These are phyloP conservation scores for Cataglyphis hispanica DNA, from an alignment of 1,140 invertebrate species.

Conservation along the genomic window DNA sequence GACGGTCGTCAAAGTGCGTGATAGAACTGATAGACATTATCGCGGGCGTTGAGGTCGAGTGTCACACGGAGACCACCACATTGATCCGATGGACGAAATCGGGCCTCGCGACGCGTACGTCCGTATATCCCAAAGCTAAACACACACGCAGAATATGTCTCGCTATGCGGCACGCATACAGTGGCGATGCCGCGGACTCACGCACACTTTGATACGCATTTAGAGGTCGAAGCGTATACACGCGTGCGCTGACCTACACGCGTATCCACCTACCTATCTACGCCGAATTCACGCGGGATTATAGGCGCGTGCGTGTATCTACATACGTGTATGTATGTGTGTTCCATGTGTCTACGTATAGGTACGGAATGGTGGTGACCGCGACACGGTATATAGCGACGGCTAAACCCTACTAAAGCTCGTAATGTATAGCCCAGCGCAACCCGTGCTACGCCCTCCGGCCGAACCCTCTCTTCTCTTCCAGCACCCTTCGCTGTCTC, in stretches of 20 bases:
- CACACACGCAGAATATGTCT: slow-evolving; percentile 7
- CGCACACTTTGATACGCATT: slow-evolving; percentile 43
- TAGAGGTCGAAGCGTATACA: slow-evolving; percentile 42
- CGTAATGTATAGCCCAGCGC: slow-evolving; percentile 80
- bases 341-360: slow-evolving; percentile 51
- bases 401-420: slow-evolving; percentile 82
- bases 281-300: slow-evolving; percentile 44
- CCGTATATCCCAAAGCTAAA: slow-evolving; percentile 25
- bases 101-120: not conserved
- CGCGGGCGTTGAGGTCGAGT: slow-evolving; percentile 71
- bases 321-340: too few relatives aligned
- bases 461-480: slow-evolving; percentile 63
- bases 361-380: slow-evolving; percentile 80
- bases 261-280: not conserved
- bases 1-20: slow-evolving; percentile 37
- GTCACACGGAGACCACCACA: slow-evolving; percentile 73
- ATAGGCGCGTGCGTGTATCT: slow-evolving; percentile 8
- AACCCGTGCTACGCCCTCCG: slow-evolving; percentile 76
- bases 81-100: slow-evolving; percentile 36
- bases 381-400: slow-evolving; percentile 79
- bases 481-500: slow-evolving; percentile 41
- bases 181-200: slow-evolving; percentile 19
- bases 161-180: slow-evolving; percentile 57
- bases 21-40: slow-evolving; percentile 77
- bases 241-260: slow-evolving; percentile 40